phyloP scores from a whole-genome alignment of 2,113 vertebrate species.

The Canis aureus region DNA sequence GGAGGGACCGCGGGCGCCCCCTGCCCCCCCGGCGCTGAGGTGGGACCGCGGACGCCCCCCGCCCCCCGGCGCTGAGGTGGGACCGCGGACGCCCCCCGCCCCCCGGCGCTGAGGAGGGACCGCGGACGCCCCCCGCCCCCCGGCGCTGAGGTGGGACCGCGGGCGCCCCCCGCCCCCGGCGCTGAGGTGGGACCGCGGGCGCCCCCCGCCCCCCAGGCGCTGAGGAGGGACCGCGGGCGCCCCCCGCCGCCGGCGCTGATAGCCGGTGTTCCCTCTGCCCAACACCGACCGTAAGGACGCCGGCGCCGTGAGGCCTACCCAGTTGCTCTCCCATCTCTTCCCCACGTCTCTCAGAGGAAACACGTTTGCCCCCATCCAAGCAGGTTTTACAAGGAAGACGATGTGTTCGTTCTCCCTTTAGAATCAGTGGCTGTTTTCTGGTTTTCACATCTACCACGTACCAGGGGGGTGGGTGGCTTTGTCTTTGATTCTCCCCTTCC shows the following conservation, averaged over 20 bases:
- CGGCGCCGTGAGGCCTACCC: not conserved
- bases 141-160: no score
- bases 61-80: no score
- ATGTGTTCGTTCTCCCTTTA: not conserved
- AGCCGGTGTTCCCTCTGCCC: no score
- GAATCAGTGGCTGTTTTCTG: conserved; percentile 35
- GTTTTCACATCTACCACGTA: not conserved
- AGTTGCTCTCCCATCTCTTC: not conserved
- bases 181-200: no score
- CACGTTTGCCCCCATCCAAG: not conserved
- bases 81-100: no score
- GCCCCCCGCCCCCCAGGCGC: no score
- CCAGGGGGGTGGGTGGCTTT: not conserved
- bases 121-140: not conserved
- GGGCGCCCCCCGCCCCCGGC: no score
- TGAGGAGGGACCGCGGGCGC: no score
- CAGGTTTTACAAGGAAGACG: not conserved
- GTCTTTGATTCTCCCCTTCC: not conserved
- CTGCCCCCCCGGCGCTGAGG: not conserved
- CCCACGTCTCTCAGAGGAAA: not conserved
- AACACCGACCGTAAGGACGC: no score
- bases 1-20: no score
- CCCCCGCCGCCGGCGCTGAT: no score
- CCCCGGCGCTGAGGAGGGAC: no score
- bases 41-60: not conserved